phyloP scores from a whole-genome alignment of 1,140 invertebrate genomes.

The Phortica variegata region DNA sequence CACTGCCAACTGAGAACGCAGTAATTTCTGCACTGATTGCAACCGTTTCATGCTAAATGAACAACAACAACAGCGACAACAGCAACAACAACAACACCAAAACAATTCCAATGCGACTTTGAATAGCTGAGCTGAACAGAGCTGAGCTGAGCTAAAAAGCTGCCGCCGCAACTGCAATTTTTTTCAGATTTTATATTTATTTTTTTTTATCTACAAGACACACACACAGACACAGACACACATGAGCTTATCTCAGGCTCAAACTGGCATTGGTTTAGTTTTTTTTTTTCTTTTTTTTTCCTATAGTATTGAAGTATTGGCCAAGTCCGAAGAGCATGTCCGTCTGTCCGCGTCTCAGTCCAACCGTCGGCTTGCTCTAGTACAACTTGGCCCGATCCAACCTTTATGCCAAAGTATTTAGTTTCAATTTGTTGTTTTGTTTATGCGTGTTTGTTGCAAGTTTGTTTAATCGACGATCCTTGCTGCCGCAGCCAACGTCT shows the following conservation, averaged over 20 bases:
- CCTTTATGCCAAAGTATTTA: constrained; percentile 38
- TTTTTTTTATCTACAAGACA: too few species aligned
- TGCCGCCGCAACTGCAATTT: constrained; percentile 13
- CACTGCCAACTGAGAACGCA: constrained; percentile 6
- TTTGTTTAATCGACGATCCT: constrained; percentile 33
- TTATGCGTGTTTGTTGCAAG: constrained; percentile 46
- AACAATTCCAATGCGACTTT: too few species aligned
- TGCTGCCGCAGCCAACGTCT: constrained; percentile 21
- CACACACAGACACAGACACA: too few species aligned
- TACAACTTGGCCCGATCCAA: too few species aligned
- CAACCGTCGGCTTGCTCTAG: constrained; percentile 10
- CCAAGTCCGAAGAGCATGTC: too few species aligned
- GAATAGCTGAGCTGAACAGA: too few species aligned
- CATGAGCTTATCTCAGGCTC: too few species aligned
- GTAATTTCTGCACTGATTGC: constrained; percentile 34
- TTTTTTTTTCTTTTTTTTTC: too few species aligned
- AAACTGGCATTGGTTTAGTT: too few species aligned
- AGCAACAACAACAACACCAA: constrained; percentile 17
- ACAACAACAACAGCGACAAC: constrained; percentile 20
- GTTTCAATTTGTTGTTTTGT: constrained; percentile 54
- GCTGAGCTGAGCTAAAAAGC: constrained; percentile 1
- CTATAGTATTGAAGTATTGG: too few species aligned
- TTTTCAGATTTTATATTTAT: too few species aligned
- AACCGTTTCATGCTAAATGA: constrained; percentile 49
- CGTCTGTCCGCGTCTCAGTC: constrained; percentile 25